Conservation (phyloP, 1,140 invertebrate species). For the Dendrolimus punctatus region DNA sequence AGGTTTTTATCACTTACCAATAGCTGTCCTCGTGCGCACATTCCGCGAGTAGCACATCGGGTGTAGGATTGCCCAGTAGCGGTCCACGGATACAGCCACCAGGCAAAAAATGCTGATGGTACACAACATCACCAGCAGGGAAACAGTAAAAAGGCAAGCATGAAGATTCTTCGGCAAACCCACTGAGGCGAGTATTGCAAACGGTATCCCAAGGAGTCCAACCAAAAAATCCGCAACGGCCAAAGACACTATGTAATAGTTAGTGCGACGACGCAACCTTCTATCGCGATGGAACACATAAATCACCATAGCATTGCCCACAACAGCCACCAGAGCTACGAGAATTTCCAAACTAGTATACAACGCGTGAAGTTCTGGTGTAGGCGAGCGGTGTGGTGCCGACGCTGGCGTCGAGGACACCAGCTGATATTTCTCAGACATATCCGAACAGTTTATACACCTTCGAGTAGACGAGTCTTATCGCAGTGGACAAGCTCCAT, state of each 20-base stretch:
- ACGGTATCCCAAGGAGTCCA: slow-evolving; percentile 86
- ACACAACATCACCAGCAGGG: slow-evolving; percentile 88
- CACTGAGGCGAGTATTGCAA: slow-evolving; percentile 82
- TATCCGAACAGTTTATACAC: slow-evolving; percentile 20
- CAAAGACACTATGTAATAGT: slow-evolving; percentile 93
- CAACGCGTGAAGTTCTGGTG: slow-evolving; percentile 73
- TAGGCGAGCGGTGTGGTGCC: slow-evolving; percentile 52
- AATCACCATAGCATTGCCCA: slow-evolving; percentile 90
- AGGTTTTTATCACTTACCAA: slow-evolving; percentile 77
- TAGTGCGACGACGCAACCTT: slow-evolving; percentile 84
- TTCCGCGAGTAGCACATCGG: slow-evolving; percentile 92
- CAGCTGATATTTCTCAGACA: slow-evolving; percentile 25
- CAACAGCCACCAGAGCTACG: slow-evolving; percentile 84
- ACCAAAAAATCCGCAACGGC: slow-evolving; percentile 89
- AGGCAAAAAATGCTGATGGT: slow-evolving; percentile 94
- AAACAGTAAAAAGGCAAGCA: slow-evolving; percentile 90
- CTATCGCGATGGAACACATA: slow-evolving; percentile 85
- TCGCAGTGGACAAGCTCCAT: slow-evolving; percentile 8
- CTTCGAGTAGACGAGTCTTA: slow-evolving; percentile 1
- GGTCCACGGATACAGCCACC: slow-evolving; percentile 91
- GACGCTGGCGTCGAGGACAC: slow-evolving; percentile 28
- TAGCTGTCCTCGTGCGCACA: slow-evolving; percentile 86
- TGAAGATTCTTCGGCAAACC: slow-evolving; percentile 82
- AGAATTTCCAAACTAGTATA: slow-evolving; percentile 85
- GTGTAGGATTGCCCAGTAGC: slow-evolving; percentile 93